Evolutionary conservation across 2,113 vertebrate genomes (phyloP), one percentile per base, ranked within the genome.

Genomic region (Onychostoma macrolepis): DNA sequence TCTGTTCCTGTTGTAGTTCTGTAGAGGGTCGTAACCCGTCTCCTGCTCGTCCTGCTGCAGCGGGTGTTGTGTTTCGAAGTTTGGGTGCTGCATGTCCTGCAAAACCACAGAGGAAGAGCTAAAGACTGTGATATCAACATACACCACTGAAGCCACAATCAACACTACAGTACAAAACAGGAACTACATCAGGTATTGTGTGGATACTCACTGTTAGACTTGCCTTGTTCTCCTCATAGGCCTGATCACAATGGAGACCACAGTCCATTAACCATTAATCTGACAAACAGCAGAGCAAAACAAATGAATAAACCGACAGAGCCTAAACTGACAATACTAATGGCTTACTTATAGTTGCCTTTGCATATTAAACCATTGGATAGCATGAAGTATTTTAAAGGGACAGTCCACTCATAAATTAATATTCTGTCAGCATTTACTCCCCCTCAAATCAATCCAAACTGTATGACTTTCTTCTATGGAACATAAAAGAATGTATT

Each of bases 1-100:
- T 80, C 56, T 93, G 87, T 92, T 97, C 95, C 92, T 94, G 89
- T 96, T 95, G 72, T 95, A 97, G 86, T 93, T 95, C 83, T 96
- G 94, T 84, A 99, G 95, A 1, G 97, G 98, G 91, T 99, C 97
- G 41, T 97, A 95, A 48, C 97, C 97, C 6, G 97, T 96, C 96
- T 99, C 98, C 92, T 99, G 98, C 77, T 98, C 97, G 80, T 98
- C 97, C 65, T 95, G 90, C 95, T 98, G 97, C 88, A 99, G 95
- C 82, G 98, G 98, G 90, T 99, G 97, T 86, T 93, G 95, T 28
- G 97, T 96, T 95, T 98, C 97, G 58, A 97, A 95, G 85, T 95
- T 94, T 77, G 97, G 96, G 93, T 98, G 96, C 95, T 97, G 97
- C 98, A 99, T 99, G 91, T 90, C 94, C 94, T 93, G 87, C 8